Base-by-base conservation (phyloP, 1,140 invertebrate species). In the Cydia splendana region DNA sequence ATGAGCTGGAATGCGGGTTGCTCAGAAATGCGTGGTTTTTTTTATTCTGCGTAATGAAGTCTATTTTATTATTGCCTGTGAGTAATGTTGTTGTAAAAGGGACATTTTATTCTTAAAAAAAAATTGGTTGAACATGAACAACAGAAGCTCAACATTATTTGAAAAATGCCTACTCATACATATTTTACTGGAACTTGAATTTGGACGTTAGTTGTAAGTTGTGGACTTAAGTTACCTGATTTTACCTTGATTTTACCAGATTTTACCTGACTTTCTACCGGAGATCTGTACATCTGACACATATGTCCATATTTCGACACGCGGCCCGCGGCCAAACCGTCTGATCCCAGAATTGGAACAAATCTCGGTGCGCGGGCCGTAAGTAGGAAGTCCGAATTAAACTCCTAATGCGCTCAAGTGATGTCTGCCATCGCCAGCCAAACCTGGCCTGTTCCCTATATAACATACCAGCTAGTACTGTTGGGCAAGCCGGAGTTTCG, bases 371-470 rank as follows among this genome's bases (percentile, higher is more conserved):
- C 18, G 57, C 20, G 82, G 84, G 78, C 81, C 82, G 82, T 91
- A 91, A 91, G 88, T 90, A 91, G 89, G 89, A 91, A 91, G 89
- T 91, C 82, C 88, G 88, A 84, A 91, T 91, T 91, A 91, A 84
- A 83, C 78, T 82, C 57, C 78, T 91, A 91, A 91, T 91, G 84
- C 83, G 88, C 89, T 91, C 89, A 91, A 91, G 88, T 89, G 87
- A 86, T 83, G 81, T n/a, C 51, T 18, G 12, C 87, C 87, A 85
- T 81, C 75, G 76, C 65, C 80, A 79, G n/a, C 78, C 13, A 75
- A 83, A 57, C 48, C 57, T 82, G 87, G 84, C 80, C 87, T 76
- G 74, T 78, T 67, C 62, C 82, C 80, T 53, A 9, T 48, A 48
- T 13, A 42, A 38, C 34, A 38, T 6, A 42, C 38, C 10, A 42